These are phyloP conservation scores for Pipistrellus pygmaeus DNA, from an alignment of 2,797 vertebrate species.

Conservation along the genomic window DNA sequence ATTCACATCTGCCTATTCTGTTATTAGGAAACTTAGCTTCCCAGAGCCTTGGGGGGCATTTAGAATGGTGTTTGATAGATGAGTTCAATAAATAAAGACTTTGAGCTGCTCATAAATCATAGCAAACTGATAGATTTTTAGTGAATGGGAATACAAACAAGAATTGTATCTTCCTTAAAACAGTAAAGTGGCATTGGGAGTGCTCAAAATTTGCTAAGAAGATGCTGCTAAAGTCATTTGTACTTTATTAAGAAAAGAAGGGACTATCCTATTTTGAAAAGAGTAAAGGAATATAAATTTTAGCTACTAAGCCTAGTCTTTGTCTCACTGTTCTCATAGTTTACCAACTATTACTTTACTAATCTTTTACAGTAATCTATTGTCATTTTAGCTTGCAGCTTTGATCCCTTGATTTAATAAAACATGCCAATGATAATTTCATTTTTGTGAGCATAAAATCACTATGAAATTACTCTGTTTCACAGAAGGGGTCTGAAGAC, in stretches of 20 bases:
- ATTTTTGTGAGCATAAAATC: constrained; percentile 73
- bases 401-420: constrained; percentile 62
- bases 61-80: constrained; percentile 72
- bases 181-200: neutral
- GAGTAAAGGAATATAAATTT: constrained; percentile 34
- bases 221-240: constrained; percentile 31
- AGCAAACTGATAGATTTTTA: constrained; percentile 60
- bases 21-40: constrained; percentile 69
- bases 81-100: constrained; percentile 76
- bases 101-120: constrained; percentile 58
- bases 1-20: neutral
- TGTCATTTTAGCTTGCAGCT: constrained; percentile 3
- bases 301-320: neutral
- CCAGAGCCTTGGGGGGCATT: constrained; percentile 16
- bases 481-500: constrained; percentile 73
- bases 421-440: constrained; percentile 66
- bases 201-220: neutral
- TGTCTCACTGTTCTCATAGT: neutral
- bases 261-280: neutral
- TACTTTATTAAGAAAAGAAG: neutral
- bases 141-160: constrained; percentile 54
- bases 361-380: neutral
- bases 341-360: constrained; percentile 18
- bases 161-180: constrained; percentile 60
- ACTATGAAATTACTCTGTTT: constrained; percentile 68